Conservation (phyloP, 2,113 vertebrate species). For the Python bivittatus region DNA sequence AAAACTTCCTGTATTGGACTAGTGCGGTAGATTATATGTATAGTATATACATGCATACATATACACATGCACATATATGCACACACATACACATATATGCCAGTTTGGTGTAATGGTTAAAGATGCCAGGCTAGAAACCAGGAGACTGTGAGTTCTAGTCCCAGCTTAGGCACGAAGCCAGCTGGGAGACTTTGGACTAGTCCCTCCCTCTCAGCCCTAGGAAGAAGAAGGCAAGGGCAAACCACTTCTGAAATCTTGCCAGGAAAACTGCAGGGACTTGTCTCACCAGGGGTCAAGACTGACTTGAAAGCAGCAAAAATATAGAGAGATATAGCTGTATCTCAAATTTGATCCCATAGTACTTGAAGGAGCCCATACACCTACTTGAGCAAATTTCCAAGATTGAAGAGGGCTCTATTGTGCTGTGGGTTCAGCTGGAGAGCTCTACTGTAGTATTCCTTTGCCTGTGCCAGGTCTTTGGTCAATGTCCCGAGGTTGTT, state of each 20-base stretch:
- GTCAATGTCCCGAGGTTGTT: conserved; percentile 96
- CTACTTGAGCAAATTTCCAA: conserved; percentile 95
- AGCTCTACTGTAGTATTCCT: conserved; percentile 88
- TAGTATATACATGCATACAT: not conserved
- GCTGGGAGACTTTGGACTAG: not conserved
- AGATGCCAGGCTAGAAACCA: not conserved
- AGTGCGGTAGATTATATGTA: not conserved
- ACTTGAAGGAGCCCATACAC: conserved; percentile 41
- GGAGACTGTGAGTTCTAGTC: not conserved
- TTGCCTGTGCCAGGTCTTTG: conserved; percentile 79
- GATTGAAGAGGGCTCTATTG: conserved; percentile 95
- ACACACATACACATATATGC: not conserved
- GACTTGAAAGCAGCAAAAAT: not conserved
- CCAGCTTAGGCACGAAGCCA: not conserved
- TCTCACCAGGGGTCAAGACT: not conserved
- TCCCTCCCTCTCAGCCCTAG: not conserved
- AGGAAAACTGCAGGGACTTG: not conserved
- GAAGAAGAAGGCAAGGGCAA: not conserved
- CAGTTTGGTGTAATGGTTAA: not conserved
- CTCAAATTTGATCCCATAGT: not conserved
- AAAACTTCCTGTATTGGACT: not conserved
- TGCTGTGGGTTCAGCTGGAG: conserved; percentile 91
- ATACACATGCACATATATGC: not conserved
- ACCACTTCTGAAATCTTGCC: not conserved
- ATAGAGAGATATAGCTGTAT: not conserved